Evolutionary conservation across 2,797 vertebrate species (phyloP).

Genomic region (Mareca penelope): DNA sequence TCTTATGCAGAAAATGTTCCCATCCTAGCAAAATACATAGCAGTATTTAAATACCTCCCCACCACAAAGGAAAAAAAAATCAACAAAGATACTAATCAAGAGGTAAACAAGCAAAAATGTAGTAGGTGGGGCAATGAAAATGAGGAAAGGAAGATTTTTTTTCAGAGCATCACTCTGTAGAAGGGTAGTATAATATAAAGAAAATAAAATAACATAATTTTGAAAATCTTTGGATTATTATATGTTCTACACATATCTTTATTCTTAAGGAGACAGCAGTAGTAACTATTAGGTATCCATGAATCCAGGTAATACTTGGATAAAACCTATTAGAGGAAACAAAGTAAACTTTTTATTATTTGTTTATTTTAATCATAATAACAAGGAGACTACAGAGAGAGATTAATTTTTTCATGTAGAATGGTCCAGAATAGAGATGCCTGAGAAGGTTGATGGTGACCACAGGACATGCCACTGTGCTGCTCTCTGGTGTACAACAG

Average conservation of each 20-base stretch:
- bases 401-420: not conserved
- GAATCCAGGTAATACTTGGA: not conserved
- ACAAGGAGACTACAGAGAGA: not conserved
- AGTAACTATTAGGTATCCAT: not conserved
- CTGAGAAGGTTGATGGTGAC: not conserved
- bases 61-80: not conserved
- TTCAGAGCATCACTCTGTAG: not conserved
- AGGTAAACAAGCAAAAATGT: not conserved
- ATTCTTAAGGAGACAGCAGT: not conserved
- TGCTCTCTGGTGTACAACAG: not conserved
- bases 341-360: not conserved
- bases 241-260: not conserved
- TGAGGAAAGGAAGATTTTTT: not conserved
- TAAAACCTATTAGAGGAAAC: not conserved
- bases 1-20: not conserved
- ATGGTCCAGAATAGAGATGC: not conserved
- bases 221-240: not conserved
- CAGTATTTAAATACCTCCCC: not conserved
- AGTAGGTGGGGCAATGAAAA: not conserved
- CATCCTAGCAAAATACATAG: not conserved
- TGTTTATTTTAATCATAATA: not conserved
- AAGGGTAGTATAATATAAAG: not conserved
- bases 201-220: not conserved
- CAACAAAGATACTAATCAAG: not conserved
- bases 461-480: not conserved